Percentiles rank a stretch among this genome's conserved stretches.
These are phyloP conservation scores for Triplophysa rosa DNA, from an alignment of 2,113 vertebrate genomes.

Conservation along the genomic window DNA sequence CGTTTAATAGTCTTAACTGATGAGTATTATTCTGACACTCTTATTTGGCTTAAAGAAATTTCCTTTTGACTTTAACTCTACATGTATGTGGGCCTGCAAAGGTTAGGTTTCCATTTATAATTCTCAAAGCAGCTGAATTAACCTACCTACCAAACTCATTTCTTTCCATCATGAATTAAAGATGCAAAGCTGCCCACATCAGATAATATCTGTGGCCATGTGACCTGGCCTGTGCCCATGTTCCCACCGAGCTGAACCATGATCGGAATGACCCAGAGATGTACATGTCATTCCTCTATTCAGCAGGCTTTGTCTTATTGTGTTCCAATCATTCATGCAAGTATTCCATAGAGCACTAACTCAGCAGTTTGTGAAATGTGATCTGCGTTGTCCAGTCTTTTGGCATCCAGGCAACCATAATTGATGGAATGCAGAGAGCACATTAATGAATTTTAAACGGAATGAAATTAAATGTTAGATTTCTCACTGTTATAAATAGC, in stretches of 20 bases:
- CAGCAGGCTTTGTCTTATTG: conserved; percentile 18
- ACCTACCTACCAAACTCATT: conserved; percentile 23
- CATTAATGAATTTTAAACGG: background rate
- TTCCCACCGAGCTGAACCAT: conserved; percentile 19
- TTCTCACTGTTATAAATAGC: background rate
- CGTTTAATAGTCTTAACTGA: background rate
- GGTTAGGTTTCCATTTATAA: conserved; percentile 23
- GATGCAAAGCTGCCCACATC: conserved; percentile 46
- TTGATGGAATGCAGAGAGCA: background rate
- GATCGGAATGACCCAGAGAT: conserved; percentile 34
- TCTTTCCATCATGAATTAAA: conserved; percentile 64
- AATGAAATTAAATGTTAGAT: background rate
- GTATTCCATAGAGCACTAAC: conserved; percentile 26
- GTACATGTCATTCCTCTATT: conserved; percentile 42
- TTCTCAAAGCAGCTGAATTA: conserved; percentile 26
- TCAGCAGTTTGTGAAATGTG: conserved; percentile 48
- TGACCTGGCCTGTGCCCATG: conserved; percentile 16
- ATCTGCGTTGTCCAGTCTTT: conserved; percentile 47
- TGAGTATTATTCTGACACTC: background rate
- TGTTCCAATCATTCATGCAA: conserved; percentile 10
- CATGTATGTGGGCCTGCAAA: background rate
- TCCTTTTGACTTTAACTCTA: background rate
- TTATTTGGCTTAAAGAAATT: background rate
- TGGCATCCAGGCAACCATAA: background rate
- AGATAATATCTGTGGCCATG: conserved; percentile 39